phyloP scores from a whole-genome alignment of 2,113 vertebrate species.

The Eonycteris spelaea region DNA sequence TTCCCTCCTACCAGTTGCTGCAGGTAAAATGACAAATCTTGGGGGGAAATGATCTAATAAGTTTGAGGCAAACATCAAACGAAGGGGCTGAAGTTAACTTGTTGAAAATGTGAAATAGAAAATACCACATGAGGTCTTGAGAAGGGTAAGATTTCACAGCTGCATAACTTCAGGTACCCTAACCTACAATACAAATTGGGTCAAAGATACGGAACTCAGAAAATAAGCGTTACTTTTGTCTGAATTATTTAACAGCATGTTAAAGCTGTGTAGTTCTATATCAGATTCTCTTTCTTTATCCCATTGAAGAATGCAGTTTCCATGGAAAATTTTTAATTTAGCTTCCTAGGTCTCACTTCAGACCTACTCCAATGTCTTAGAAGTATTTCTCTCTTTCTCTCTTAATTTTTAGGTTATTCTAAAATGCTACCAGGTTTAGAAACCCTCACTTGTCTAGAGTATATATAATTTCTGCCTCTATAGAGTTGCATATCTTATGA shows the following conservation, averaged over 20 bases:
- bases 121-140: neutral
- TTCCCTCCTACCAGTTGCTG: neutral
- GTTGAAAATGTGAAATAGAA: neutral
- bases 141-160: conserved; percentile 1
- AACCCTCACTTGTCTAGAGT: neutral
- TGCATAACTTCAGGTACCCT: neutral
- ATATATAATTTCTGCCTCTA: neutral
- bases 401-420: neutral
- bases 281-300: neutral
- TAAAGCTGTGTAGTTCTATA: neutral
- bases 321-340: neutral
- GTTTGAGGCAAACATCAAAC: neutral
- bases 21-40: neutral
- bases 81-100: neutral
- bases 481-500: neutral
- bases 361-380: neutral
- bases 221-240: neutral
- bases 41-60: neutral
- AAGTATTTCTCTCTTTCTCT: neutral
- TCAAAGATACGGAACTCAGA: conserved; percentile 40
- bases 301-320: neutral
- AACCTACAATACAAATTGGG: neutral
- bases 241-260: neutral
- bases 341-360: neutral
- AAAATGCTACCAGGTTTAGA: neutral